These are phyloP conservation scores for Stegostoma tigrinum DNA, from an alignment of 2,113 vertebrate genomes.

Conservation along the genomic window DNA sequence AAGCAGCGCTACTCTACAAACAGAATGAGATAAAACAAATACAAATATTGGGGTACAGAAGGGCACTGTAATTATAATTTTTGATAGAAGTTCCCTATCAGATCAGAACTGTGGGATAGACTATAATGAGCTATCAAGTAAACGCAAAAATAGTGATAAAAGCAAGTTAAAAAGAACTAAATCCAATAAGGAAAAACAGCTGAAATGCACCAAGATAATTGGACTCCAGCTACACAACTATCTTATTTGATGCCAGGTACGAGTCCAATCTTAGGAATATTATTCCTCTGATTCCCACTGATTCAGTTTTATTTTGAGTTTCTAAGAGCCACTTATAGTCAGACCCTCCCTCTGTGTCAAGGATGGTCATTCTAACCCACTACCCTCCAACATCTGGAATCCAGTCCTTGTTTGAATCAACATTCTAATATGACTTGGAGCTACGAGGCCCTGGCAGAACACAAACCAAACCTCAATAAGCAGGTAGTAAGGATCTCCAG, in stretches of 20 bases:
- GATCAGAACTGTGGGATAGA: background rate
- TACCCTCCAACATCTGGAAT: background rate
- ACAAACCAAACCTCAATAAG: background rate
- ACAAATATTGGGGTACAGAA: background rate
- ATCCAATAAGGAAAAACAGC: background rate
- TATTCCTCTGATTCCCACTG: background rate
- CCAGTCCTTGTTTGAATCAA: background rate
- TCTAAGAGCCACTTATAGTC: background rate
- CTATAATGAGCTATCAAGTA: background rate
- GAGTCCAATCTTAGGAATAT: too few species aligned
- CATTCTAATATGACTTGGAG: background rate
- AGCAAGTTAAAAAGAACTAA: background rate
- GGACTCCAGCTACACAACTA: background rate
- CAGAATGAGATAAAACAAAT: background rate
- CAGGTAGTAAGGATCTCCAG: too few species aligned
- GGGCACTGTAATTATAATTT: background rate
- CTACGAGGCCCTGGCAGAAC: background rate
- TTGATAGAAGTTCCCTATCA: background rate
- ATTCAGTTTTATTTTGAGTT: background rate
- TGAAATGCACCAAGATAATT: background rate
- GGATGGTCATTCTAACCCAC: background rate
- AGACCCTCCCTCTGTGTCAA: background rate
- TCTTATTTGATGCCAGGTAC: background rate
- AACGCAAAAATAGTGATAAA: background rate
- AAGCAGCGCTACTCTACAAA: background rate